Evolutionary conservation across 2,888 invertebrate species (phyloP), one percentile per base, ranked within the genome.

Genomic region (Rhimphoctona megacephalus): DNA sequence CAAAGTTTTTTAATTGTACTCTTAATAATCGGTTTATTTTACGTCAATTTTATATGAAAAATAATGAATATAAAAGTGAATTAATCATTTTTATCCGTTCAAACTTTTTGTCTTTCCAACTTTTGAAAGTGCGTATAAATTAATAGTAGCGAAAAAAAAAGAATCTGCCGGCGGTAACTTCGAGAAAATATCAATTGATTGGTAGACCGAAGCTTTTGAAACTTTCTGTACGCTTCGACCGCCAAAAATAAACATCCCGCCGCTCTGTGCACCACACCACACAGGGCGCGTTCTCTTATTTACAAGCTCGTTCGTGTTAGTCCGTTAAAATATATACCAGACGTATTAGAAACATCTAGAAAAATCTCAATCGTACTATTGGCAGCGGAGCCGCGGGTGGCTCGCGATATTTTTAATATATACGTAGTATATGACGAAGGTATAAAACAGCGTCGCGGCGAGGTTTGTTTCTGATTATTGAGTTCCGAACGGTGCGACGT

Each of bases 341-440:
- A 57, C 33, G 73, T 49, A n/a, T n/a, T n/a, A 67, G 67, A 85
- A 77, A 49, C 67, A 25, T 76, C 67, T 87, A 86, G 91, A 77
- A 89, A 83, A 88, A 87, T 92, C 91, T 91, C 92, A 91, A 91
- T 88, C 74, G 49, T 89, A 88, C 87, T 77, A 88, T 91, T 91
- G 91, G 91, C 91, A 89, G 54, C 39, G 67, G 25, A 82, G 11
- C 74, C 70, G 67, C n/a, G 52, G 30, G 72, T 54, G 11, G 57
- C n/a, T n/a, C 11, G 43, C 30, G 85, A 87, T 92, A 90, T 92
- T 90, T 92, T 92, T 89, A 88, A 89, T 89, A 89, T 87, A 61
- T 11, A 43, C 49, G 67, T 14, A 36, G 36, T 49, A 33, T 39
- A 39, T 9, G 39, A 39, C 39, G 36, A n/a, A 49, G 69, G 22